These are phyloP conservation scores for Drosophila bocqueti DNA, from an alignment of 1,140 invertebrate genomes.

Conservation along the genomic window DNA sequence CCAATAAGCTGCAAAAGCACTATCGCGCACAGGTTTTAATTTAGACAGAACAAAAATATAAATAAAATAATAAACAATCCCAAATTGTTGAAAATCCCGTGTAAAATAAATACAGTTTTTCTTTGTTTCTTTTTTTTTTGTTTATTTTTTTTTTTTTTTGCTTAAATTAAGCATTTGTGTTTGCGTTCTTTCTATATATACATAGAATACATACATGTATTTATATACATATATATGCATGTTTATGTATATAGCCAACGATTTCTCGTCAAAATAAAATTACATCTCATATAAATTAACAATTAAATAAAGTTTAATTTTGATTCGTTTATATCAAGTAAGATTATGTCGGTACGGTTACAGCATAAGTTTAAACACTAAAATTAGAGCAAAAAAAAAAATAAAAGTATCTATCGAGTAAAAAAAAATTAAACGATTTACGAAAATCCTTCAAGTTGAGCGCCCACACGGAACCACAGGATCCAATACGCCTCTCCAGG, in stretches of 20 bases:
- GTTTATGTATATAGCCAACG: conserved; percentile 20
- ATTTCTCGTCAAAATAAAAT: conserved; percentile 71
- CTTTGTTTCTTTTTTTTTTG: not conserved
- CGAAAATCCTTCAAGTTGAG: conserved; percentile 19
- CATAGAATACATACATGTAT: conserved; percentile 10
- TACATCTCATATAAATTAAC: conserved; percentile 78
- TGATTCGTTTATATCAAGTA: conserved; percentile 72
- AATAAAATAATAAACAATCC: not conserved
- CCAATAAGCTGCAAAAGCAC: conserved; percentile 94
- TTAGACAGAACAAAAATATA: conserved; percentile 83
- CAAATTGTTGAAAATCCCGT: conserved; percentile 1
- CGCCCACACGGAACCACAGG: conserved; percentile 5
- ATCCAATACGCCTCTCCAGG: conserved; percentile 10
- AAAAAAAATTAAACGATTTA: conserved; percentile 59
- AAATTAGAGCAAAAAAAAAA: conserved; percentile 72
- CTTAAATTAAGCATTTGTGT: conserved; percentile 72
- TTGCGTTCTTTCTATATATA: conserved; percentile 46
- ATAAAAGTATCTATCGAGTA: conserved; percentile 40
- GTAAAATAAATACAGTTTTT: conserved; percentile 27
- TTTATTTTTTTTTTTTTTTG: conserved; percentile 36
- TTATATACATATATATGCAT: not conserved
- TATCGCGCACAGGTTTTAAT: conserved; percentile 93
- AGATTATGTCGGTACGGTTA: conserved; percentile 71
- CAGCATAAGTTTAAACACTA: conserved; percentile 61
- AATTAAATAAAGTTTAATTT: conserved; percentile 80